Evolutionary conservation across 1,140 invertebrate species (phyloP).

Genomic region (Euschistus heros): DNA sequence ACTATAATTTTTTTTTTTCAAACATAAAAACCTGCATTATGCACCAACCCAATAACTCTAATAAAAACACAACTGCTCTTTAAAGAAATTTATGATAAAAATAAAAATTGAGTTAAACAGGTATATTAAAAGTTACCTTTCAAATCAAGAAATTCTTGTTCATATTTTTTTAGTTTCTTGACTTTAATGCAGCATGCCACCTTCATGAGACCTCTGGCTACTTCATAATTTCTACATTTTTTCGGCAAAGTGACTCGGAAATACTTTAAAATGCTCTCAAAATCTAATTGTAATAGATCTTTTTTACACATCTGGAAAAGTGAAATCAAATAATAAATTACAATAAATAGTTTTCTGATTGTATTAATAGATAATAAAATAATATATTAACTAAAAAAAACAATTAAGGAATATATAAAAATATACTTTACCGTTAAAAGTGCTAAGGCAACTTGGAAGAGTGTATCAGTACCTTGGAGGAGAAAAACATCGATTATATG

Average conservation of each 20-base stretch:
- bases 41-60: too few species aligned
- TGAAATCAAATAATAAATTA: conserved; percentile 23
- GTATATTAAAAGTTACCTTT: conserved; percentile 66
- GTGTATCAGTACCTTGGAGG: conserved; percentile 81
- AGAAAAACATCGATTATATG: conserved; percentile 95
- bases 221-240: conserved; percentile 84
- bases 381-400: not conserved
- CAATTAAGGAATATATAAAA: not conserved
- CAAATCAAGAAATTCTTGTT: conserved; percentile 76
- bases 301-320: conserved; percentile 64
- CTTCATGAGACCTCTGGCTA: conserved; percentile 78
- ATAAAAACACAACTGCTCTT: too few species aligned
- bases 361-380: conserved; percentile 19
- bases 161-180: conserved; percentile 91
- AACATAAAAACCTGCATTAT: too few species aligned
- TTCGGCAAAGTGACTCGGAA: conserved; percentile 93
- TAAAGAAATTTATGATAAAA: too few species aligned
- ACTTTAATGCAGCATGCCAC: conserved; percentile 83
- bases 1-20: too few species aligned
- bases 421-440: conserved; percentile 61
- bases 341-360: conserved; percentile 12
- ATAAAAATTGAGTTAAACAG: too few species aligned
- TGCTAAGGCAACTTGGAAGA: conserved; percentile 93
- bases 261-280: conserved; percentile 87
- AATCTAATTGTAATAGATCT: conserved; percentile 89